Conservation (phyloP, 64 coral and sea anemone species). For the Catalaphyllia jardinei region DNA sequence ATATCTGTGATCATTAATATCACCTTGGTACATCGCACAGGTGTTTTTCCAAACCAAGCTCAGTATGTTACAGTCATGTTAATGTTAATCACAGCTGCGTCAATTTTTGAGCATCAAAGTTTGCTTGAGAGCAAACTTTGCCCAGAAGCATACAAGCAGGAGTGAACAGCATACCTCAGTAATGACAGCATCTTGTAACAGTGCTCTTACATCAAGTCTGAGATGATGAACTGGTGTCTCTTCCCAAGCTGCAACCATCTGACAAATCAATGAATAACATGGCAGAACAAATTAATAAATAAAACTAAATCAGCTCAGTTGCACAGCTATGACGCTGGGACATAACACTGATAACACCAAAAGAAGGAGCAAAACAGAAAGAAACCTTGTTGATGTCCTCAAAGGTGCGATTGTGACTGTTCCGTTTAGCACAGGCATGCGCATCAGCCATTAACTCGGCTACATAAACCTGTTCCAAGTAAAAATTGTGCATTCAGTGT, state of each 20-base stretch:
- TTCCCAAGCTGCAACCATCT: slow-evolving; percentile 88
- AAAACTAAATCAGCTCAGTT: too few relatives aligned
- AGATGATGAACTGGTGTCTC: slow-evolving; percentile 84
- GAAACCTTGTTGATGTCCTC: slow-evolving; percentile 94
- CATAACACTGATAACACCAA: too few relatives aligned
- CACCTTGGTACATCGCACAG: too few relatives aligned
- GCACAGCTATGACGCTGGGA: too few relatives aligned
- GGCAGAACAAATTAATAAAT: neutral
- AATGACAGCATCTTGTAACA: slow-evolving; percentile 96
- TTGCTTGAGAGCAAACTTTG: too few relatives aligned
- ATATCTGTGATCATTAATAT: too few relatives aligned
- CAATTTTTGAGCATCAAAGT: too few relatives aligned
- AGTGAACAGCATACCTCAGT: slow-evolving; percentile 65
- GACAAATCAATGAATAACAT: slow-evolving; percentile 10
- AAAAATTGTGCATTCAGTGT: neutral
- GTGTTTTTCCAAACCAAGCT: too few relatives aligned
- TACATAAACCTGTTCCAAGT: slow-evolving; percentile 75
- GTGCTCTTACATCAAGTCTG: slow-evolving; percentile 87
- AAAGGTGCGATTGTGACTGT: slow-evolving; percentile 85
- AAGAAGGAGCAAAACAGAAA: neutral
- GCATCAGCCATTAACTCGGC: slow-evolving; percentile 93
- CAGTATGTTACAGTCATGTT: too few relatives aligned
- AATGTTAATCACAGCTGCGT: too few relatives aligned
- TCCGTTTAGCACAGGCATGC: slow-evolving; percentile 93
- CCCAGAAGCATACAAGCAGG: neutral